A percentile compares a stretch with the other conserved stretches of the same genome.
Evolutionary conservation across 2,797 vertebrate species (phyloP).

Genomic region (Spatula versicolor): DNA sequence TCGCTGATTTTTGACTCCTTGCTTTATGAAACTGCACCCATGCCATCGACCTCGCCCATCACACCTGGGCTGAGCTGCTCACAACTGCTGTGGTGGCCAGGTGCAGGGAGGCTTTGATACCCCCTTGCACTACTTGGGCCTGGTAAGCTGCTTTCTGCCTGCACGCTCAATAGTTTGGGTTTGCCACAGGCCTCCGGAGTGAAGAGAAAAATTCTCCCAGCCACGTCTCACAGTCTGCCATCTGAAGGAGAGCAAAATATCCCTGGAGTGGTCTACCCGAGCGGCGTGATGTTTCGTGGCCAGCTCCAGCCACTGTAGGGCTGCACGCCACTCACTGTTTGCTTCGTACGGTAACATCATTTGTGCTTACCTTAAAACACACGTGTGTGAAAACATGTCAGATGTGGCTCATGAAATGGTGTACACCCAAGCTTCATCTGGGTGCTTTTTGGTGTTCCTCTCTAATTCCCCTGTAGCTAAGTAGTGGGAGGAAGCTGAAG

Average conservation of each 20-base stretch:
- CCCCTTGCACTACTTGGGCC: fast-evolving
- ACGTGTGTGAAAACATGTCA: background rate
- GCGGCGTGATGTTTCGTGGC: fast-evolving
- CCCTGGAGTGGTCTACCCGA: background rate
- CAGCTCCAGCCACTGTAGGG: background rate
- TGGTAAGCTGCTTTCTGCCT: background rate
- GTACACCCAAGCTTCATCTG: background rate
- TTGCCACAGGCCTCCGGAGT: background rate
- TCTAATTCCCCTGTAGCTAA: background rate
- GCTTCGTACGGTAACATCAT: background rate
- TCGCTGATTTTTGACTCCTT: fast-evolving
- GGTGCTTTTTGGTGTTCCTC: background rate
- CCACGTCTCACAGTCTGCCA: fast-evolving
- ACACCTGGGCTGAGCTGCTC: background rate
- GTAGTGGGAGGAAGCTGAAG: background rate
- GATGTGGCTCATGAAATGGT: fast-evolving
- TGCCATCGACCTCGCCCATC: fast-evolving
- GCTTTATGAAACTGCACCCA: fast-evolving
- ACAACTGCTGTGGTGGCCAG: background rate
- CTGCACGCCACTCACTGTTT: background rate
- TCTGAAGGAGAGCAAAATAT: background rate
- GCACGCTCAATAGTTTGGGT: fast-evolving
- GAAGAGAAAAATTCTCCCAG: background rate
- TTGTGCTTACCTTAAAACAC: background rate
- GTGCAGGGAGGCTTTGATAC: fast-evolving